Base-by-base conservation (phyloP, 2,797 vertebrate genomes). In the Chelon auratus region DNA sequence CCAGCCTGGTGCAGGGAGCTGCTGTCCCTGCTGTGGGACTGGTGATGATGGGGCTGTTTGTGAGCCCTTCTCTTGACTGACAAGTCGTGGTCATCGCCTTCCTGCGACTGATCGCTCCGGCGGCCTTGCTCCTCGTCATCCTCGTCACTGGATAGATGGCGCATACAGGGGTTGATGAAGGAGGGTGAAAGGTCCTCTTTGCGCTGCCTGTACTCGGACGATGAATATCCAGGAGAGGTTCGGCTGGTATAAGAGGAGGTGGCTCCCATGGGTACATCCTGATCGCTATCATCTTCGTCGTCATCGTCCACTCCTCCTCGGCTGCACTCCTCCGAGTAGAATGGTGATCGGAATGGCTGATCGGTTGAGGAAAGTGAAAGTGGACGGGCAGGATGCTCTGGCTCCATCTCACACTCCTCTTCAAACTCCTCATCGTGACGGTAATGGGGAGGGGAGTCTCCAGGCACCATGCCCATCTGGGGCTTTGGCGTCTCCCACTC, bases 171-270 rank as follows among this genome's bases (percentile, higher is more conserved):
- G 83, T 99, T 99, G 82, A 99, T 96, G 84, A 99, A 99, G 12
- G 98, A 97, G 6, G 98, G 98, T 0, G 98, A 99, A 24, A 98
- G 95, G 83, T 98, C 98, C 37, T 95, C 95, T 75, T 95, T 95
- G 65, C 93, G 93, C 52, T 95, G 95, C 78, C 92, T 93, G 83
- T 94, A 94, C 70, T 98, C 97, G 0, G 93, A 90, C 1, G 96
- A 93, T 18, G 96, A 96, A 72, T 95, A 95, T 30, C 94, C 94
- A 0, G 94, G 93, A 51, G 94, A 93, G 61, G 87, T 83, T 56
- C 83, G 88, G 24, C 92, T 92, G 26, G 87, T 82, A 20, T 93
- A 92, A 24, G 92, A 93, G 17, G 93, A 92, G 36, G 89, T 63
- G 9, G 91, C 89, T 33, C 92, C 94, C 60, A 83, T 73, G 2